Conservation (phyloP, 2,888 invertebrate species). For the Neria commutata region DNA sequence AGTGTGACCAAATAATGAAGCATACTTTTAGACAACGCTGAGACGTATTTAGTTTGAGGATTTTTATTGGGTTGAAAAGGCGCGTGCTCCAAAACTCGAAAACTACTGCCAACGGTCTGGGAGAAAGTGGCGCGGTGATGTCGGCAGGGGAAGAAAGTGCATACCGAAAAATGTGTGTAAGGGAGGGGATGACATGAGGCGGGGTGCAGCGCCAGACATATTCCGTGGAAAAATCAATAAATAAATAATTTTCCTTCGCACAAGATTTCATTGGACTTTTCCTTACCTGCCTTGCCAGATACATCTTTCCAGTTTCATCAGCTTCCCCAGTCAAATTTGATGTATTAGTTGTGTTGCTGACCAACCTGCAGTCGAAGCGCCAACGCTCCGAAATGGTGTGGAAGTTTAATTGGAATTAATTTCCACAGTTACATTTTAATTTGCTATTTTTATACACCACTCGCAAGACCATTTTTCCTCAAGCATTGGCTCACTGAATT, state of each 20-base stretch:
- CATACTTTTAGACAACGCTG: neutral
- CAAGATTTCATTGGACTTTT: neutral
- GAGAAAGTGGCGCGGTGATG: neutral
- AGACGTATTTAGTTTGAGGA: neutral
- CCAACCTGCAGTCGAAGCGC: no score
- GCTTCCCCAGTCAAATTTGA: no score
- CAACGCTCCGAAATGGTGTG: no score
- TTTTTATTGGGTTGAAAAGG: neutral
- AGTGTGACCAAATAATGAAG: no score
- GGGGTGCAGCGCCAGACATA: neutral
- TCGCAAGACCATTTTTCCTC: no score
- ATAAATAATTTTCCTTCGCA: neutral
- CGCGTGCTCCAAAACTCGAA: neutral
- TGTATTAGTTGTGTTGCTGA: no score
- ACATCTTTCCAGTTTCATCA: neutral
- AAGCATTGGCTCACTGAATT: no score
- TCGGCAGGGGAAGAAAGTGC: neutral
- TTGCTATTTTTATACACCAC: no score
- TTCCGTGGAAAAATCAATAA: neutral
- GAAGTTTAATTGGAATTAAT: no score
- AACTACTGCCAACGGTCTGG: neutral
- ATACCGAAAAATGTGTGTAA: constrained; percentile 7
- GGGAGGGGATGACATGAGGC: neutral
- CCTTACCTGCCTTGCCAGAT: neutral
- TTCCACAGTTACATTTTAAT: no score